A percentile compares a stretch with the other conserved stretches of the same genome.
phyloP scores from a whole-genome alignment of 2,888 invertebrate species.

The Noctua janthe region DNA sequence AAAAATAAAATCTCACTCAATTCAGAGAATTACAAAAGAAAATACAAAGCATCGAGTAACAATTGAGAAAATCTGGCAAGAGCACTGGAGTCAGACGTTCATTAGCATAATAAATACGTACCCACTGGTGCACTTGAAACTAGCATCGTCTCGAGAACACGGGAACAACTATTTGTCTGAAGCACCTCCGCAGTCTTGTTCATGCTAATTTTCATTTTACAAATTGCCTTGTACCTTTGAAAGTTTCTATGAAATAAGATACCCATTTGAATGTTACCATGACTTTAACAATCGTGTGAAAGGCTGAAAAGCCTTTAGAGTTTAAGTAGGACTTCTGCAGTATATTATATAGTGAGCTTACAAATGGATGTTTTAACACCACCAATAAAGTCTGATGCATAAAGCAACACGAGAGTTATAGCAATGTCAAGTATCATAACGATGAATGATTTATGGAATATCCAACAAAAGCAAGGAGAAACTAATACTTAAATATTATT shows the following conservation, averaged over 20 bases:
- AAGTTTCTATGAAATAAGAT: constrained; percentile 57
- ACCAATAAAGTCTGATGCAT: constrained; percentile 19
- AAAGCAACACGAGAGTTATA: constrained; percentile 16
- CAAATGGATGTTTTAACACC: constrained; percentile 21
- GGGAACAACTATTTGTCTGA: constrained; percentile 78
- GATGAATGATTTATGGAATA: constrained; percentile 33
- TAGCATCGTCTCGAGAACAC: constrained; percentile 73
- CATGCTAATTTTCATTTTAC: constrained; percentile 82
- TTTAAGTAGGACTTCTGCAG: constrained; percentile 29
- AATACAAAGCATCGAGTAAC: constrained; percentile 49
- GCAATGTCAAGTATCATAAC: constrained; percentile 28
- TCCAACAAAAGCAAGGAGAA: constrained; percentile 8
- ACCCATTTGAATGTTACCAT: constrained; percentile 31
- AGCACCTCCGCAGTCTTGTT: constrained; percentile 77
- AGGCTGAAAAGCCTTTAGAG: constrained; percentile 24
- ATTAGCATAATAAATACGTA: constrained; percentile 85
- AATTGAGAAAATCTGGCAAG: constrained; percentile 67
- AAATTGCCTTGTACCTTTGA: constrained; percentile 69
- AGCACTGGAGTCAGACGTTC: constrained; percentile 76
- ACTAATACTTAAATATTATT: not conserved
- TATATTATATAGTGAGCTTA: constrained; percentile 9
- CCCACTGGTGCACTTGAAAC: constrained; percentile 63
- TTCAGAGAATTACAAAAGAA: constrained; percentile 38
- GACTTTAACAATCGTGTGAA: constrained; percentile 43
- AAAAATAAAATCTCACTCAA: constrained; percentile 40